A percentile compares a stretch with the other conserved stretches of the same genome.
Evolutionary conservation across 1,140 invertebrate genomes (phyloP).

Genomic region (Papilio machaon): DNA sequence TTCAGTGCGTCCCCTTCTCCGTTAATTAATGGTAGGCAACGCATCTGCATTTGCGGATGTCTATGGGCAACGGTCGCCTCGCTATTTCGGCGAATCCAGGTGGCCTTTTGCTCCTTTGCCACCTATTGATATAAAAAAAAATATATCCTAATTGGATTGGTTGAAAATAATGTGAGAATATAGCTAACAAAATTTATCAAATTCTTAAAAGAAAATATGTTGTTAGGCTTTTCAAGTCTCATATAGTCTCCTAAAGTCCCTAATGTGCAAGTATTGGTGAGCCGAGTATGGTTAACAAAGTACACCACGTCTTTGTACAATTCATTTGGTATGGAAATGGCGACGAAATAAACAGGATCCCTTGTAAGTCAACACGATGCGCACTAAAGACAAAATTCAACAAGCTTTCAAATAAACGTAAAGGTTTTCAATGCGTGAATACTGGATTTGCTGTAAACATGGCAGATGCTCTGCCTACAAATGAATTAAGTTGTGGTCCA

Average conservation of each 20-base stretch:
- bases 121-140: too few species aligned
- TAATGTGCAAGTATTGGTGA: not conserved
- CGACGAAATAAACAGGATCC: conserved; percentile 48
- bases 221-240: not conserved
- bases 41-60: too few species aligned
- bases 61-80: too few species aligned
- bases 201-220: too few species aligned
- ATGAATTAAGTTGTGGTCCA: conserved; percentile 41
- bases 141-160: too few species aligned
- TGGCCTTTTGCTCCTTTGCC: too few species aligned
- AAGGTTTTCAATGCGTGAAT: conserved; percentile 51
- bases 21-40: too few species aligned
- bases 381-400: conserved; percentile 48
- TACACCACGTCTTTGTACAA: conserved; percentile 31
- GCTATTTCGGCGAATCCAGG: too few species aligned
- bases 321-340: conserved; percentile 40
- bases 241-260: not conserved
- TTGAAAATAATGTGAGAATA: too few species aligned
- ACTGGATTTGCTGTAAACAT: conserved; percentile 54
- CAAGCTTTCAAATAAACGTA: conserved; percentile 50
- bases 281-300: conserved; percentile 13
- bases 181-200: too few species aligned
- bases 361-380: conserved; percentile 42
- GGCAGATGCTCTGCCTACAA: conserved; percentile 43
- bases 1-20: too few species aligned